Percentiles rank a stretch among this genome's conserved stretches.
Conservation (phyloP, 2,113 vertebrate species). For the Setophaga petechia region DNA sequence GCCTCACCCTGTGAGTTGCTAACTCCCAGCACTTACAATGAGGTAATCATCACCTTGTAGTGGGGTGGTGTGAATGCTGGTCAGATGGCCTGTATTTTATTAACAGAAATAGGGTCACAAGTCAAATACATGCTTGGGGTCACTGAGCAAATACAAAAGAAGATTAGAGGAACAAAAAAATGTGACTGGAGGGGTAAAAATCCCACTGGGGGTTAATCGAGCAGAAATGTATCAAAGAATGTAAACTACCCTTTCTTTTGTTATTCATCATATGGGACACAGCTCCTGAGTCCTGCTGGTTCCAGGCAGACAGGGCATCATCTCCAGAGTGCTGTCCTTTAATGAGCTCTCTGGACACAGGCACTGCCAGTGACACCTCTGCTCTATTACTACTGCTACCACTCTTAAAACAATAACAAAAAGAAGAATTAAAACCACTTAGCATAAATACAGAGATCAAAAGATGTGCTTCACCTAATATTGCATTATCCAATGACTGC, state of each 20-base stretch:
- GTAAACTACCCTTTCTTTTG: constrained; percentile 60
- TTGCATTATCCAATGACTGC: neutral
- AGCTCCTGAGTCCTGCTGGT: neutral
- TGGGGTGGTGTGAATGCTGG: constrained; percentile 55
- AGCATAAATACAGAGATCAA: neutral
- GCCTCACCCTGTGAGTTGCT: neutral
- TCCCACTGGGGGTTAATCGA: constrained; percentile 68
- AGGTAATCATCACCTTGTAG: constrained; percentile 69
- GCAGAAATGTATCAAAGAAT: constrained; percentile 61
- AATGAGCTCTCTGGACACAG: neutral
- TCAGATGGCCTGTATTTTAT: constrained; percentile 73
- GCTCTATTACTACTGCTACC: neutral
- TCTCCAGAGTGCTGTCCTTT: neutral
- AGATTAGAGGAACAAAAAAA: constrained; percentile 78
- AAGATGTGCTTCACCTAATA: neutral
- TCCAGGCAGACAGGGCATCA: constrained; percentile 2
- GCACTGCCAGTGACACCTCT: neutral
- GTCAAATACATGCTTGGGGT: constrained; percentile 82
- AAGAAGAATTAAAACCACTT: neutral
- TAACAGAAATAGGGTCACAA: constrained; percentile 81
- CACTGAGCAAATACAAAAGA: constrained; percentile 80
- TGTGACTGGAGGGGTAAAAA: constrained; percentile 50
- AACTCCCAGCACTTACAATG: constrained; percentile 36
- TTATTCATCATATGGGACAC: constrained; percentile 40
- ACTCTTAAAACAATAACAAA: neutral